Evolutionary conservation across 2,113 vertebrate species (phyloP).

Genomic region (Scomber scombrus): DNA sequence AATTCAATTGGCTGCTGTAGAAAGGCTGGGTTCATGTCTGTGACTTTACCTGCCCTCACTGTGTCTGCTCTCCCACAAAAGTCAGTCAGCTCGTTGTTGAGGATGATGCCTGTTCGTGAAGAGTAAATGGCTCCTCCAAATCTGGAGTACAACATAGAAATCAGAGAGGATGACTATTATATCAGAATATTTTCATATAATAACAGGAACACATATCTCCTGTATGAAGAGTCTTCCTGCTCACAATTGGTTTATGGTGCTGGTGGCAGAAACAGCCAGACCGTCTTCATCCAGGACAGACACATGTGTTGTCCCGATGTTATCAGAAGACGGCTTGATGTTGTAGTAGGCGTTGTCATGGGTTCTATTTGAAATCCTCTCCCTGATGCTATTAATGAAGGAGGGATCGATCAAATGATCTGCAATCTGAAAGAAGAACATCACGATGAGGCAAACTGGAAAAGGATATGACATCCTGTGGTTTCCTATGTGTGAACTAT

Average conservation of each 20-base stretch:
- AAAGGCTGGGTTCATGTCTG: not conserved
- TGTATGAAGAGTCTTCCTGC: constrained; percentile 9
- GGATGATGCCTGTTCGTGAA: constrained; percentile 89
- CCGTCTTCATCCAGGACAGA: constrained; percentile 89
- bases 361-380: constrained; percentile 72
- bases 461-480: not conserved
- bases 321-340: constrained; percentile 32
- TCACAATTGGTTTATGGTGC: constrained; percentile 93
- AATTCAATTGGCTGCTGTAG: not conserved
- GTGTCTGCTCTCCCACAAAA: constrained; percentile 83
- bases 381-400: constrained; percentile 76
- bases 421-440: constrained; percentile 53
- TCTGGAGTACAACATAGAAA: constrained; percentile 71
- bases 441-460: not conserved
- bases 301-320: constrained; percentile 85
- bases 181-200: not conserved
- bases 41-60: constrained; percentile 81
- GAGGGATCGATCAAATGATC: constrained; percentile 71
- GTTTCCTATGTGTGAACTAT: not conserved
- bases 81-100: constrained; percentile 95
- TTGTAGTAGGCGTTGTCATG: constrained; percentile 71
- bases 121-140: constrained; percentile 94
- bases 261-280: constrained; percentile 90
- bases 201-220: not conserved
- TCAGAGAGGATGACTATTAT: not conserved